Evolutionary conservation across 2,797 vertebrate genomes (phyloP).

Genomic region (Carcharodon carcharias): DNA sequence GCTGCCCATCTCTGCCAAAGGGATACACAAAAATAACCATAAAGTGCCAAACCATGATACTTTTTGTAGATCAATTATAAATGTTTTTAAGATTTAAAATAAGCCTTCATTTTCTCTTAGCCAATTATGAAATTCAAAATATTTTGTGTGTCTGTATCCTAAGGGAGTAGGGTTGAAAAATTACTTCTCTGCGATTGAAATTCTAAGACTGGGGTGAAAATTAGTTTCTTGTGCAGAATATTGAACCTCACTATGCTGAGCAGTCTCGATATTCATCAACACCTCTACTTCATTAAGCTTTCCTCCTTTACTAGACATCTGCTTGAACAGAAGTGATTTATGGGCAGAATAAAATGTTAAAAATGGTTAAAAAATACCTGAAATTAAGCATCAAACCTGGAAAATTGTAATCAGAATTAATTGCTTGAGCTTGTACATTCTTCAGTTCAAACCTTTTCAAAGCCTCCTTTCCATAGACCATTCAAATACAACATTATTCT

Average conservation of each 20-base stretch:
- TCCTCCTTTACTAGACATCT: not conserved
- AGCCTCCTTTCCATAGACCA: not conserved
- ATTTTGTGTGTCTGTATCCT: not conserved
- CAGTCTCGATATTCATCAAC: constrained; percentile 22
- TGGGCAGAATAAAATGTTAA: not conserved
- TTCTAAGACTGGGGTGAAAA: constrained; percentile 51
- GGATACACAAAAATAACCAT: not conserved
- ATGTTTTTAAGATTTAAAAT: not conserved
- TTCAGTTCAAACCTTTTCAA: not conserved
- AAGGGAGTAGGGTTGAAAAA: not conserved
- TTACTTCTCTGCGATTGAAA: not conserved
- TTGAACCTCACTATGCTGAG: constrained; percentile 40
- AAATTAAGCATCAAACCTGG: constrained; percentile 14
- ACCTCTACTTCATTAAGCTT: constrained; percentile 2
- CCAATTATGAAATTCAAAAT: not conserved
- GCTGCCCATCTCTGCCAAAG: not conserved
- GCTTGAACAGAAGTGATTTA: not conserved
- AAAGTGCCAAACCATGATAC: not conserved
- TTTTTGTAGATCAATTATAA: constrained; percentile 1
- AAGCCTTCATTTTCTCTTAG: not conserved
- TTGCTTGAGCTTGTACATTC: not conserved
- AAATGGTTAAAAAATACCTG: constrained; percentile 17
- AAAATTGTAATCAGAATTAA: constrained; percentile 31
- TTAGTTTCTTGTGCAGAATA: constrained; percentile 50
- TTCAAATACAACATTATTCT: not conserved